Conservation (phyloP, 1,140 invertebrate genomes). For the Sitophilus oryzae region DNA sequence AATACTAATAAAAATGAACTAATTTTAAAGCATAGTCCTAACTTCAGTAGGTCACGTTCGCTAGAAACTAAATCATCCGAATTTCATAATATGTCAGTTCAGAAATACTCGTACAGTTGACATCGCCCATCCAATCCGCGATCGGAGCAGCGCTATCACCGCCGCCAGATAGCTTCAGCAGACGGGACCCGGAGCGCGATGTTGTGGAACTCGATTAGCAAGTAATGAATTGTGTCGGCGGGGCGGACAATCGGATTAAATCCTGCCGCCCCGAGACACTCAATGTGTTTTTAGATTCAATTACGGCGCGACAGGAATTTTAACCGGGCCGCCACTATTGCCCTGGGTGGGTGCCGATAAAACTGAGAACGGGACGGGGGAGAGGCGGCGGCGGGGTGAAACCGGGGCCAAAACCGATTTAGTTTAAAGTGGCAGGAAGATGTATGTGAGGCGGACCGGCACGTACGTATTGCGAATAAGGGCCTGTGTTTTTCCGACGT, state of each 20-base stretch:
- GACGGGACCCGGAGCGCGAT: constrained; percentile 26
- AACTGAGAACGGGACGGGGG: not conserved
- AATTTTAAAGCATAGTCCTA: too few relatives aligned
- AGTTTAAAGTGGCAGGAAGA: not conserved
- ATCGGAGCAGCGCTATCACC: too few relatives aligned
- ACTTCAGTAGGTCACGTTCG: too few relatives aligned
- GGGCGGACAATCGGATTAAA: constrained; percentile 37
- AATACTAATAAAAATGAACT: too few relatives aligned
- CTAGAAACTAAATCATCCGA: too few relatives aligned
- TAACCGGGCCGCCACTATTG: not conserved
- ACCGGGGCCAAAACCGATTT: not conserved
- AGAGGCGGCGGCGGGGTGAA: not conserved
- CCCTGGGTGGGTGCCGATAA: too few relatives aligned
- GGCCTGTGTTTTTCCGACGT: too few relatives aligned
- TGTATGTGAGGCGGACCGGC: not conserved
- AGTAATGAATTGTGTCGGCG: constrained; percentile 37
- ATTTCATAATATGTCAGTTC: too few relatives aligned
- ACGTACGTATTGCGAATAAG: not conserved
- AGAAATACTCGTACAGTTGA: too few relatives aligned
- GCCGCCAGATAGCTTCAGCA: constrained; percentile 34
- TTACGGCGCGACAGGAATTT: not conserved
- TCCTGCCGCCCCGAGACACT: constrained; percentile 11
- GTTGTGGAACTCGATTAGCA: constrained; percentile 40
- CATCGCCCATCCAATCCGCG: too few relatives aligned
- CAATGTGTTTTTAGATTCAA: constrained; percentile 15